Evolutionary conservation across 2,888 invertebrate species (phyloP), one percentile per base, ranked within the genome.

Genomic region (Hypsopygia costalis): DNA sequence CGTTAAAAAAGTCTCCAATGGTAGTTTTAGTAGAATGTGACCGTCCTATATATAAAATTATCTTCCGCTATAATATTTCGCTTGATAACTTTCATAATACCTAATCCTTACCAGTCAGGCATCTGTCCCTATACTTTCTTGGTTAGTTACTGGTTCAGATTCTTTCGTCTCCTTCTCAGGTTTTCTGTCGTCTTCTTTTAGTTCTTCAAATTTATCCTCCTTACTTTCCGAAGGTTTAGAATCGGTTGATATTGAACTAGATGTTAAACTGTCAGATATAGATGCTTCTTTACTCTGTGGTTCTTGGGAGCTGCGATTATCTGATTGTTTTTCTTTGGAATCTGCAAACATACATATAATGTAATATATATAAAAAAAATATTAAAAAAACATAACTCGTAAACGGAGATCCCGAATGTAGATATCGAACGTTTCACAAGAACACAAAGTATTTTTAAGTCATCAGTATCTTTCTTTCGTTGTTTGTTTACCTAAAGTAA

Each of bases 181-280:
- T 41, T 57, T 63, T 47, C 50, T 65, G 42, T 58, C 61, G 8
- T 54, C 62, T 36, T 69, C 64, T 52, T 66, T 65, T 0, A 44
- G 50, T 22, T 65, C 69, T 50, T 69, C 66, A 12, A 51, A 40
- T 34, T 60, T 58, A 41, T 51, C 66, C 38, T 74, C 74, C 53
- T 61, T 65, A 28, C 53, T 62, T 11, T 81, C 81, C 1, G 79
- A 78, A 1, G 78, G 77, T 55, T 82, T 81, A 12, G 82, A 83
- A 51, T 88, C 87, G 12, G 71, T 82, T 1, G 87, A 85, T 49
- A 81, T 80, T 4, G 82, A 81, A 47, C 83, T 83, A 1, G 87
- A 86, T 0, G 87, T 81, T 0, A 86, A 55, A 36, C 87, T 88
- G 69, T 81, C 78, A 0, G 87, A 79, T 46, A 85, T 85, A 1